A percentile compares a stretch with the other conserved stretches of the same genome.
Evolutionary conservation across 2,797 vertebrate species (phyloP).

Genomic region (Eutrigla gurnardus): DNA sequence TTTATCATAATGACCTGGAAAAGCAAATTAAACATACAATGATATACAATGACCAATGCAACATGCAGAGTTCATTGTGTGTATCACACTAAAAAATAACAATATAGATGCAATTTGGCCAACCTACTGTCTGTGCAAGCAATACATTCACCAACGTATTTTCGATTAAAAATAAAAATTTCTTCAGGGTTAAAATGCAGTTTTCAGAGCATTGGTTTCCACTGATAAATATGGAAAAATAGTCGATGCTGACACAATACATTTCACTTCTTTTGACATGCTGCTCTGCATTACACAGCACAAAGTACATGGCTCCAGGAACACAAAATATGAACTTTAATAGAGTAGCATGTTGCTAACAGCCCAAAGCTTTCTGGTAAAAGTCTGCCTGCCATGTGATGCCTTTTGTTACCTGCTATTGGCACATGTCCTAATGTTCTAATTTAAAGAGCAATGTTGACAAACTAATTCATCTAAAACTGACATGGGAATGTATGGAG

Average conservation of each 20-base stretch:
- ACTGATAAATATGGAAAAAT: neutral
- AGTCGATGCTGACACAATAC: neutral
- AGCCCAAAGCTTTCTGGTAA: conserved; percentile 12
- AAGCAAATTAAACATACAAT: conserved; percentile 15
- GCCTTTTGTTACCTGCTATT: conserved; percentile 27
- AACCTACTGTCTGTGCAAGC: neutral
- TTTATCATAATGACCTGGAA: conserved; percentile 39
- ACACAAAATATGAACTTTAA: conserved; percentile 33
- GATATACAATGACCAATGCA: neutral
- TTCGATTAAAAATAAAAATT: neutral
- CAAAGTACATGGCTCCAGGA: conserved; percentile 27
- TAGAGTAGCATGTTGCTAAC: conserved; percentile 11
- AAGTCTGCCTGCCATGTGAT: neutral
- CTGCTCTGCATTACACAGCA: conserved; percentile 27
- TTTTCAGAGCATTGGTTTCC: neutral
- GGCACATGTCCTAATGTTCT: conserved; percentile 6
- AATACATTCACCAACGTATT: neutral
- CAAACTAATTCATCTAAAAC: conserved; percentile 16
- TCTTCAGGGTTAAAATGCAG: neutral
- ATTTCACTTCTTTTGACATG: neutral
- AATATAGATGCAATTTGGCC: conserved; percentile 5
- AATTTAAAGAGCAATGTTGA: conserved; percentile 11
- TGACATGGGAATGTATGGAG: neutral
- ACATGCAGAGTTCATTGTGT: neutral
- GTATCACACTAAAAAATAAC: neutral